Base-by-base conservation (phyloP, 2,113 vertebrate genomes). In the Monarcha castaneiventris region DNA sequence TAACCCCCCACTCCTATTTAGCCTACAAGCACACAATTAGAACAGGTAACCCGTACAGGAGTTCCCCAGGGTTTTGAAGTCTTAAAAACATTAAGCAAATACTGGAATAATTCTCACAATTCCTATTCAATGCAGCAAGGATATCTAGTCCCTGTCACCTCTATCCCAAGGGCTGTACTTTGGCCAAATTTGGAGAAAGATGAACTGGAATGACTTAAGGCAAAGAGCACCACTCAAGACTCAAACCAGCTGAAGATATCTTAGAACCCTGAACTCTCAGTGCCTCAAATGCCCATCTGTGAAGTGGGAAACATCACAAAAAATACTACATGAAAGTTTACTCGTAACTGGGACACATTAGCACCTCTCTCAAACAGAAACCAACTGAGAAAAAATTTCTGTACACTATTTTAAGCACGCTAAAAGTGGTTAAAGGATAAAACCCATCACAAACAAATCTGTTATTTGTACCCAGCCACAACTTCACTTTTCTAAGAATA, bases 331-430 rank as follows among this genome's bases (percentile, higher is more conserved):
- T 9, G 20, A 7, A 93, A 46, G 23, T 66, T 73, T 41, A 69
- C 33, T 59, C 26, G 0, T 67, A 94, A 92, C 55, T 59, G 43
- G 59, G 87, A 87, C 80, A 77, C 21, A 46, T 78, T 33, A 87
- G 43, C 89, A 91, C 55, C 51, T 87, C 39, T 91, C 68, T 91
- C 59, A 43, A 86, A 58, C n/a, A 81, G 51, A 94, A 94, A 81
- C 23, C 35, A 75, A 79, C 37, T 37, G 37, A 84, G 41, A 68
- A 82, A 43, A 17, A 74, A 11, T 43, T 52, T 52, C 61, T 37
- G 52, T 30, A 44, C 3, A 1, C 21, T 68, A 64, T 88, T 93
- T 88, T 55, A 81, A 90, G 63, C 8, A 37, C 25, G 11, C 17
- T 66, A 5, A 23, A 89, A 91, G 43, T 7, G 17, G 32, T 52